These are phyloP conservation scores for Drosophila bifasciata DNA, from an alignment of 1,140 invertebrate species.

Conservation along the genomic window DNA sequence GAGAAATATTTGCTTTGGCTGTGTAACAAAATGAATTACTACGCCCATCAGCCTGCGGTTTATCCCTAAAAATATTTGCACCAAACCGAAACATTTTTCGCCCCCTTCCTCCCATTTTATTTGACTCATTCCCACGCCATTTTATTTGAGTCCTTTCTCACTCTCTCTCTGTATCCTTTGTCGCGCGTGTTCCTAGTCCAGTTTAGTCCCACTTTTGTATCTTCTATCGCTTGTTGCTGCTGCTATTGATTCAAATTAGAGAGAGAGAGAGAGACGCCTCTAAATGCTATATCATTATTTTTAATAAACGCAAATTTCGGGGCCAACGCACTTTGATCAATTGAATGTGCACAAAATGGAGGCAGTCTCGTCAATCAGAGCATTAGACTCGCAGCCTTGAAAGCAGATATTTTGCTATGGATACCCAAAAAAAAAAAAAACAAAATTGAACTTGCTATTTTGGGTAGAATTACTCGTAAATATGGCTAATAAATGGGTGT, in stretches of 20 bases:
- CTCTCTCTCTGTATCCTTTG: too few species aligned
- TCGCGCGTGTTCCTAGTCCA: background rate
- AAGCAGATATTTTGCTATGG: background rate
- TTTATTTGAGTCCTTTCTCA: too few species aligned
- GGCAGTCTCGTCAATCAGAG: constrained; percentile 14
- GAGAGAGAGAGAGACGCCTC: background rate
- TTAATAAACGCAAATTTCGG: constrained; percentile 49
- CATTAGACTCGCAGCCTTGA: background rate
- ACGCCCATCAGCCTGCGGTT: constrained; percentile 23
- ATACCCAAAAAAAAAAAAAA: background rate
- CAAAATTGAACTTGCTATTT: constrained; percentile 29
- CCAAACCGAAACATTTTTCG: constrained; percentile 3
- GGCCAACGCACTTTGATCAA: constrained; percentile 46
- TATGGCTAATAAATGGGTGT: constrained; percentile 38
- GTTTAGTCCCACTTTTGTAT: too few species aligned
- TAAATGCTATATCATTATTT: constrained; percentile 52
- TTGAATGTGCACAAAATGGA: constrained; percentile 20
- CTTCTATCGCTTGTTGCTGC: constrained; percentile 1
- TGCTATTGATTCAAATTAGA: constrained; percentile 26
- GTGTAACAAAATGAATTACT: constrained; percentile 39
- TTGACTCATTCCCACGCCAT: too few species aligned
- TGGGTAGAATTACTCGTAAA: constrained; percentile 27
- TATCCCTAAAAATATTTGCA: constrained; percentile 26
- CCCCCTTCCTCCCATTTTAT: background rate
- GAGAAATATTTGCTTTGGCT: constrained; percentile 18